A percentile compares a stretch with the other conserved stretches of the same genome.
Conservation (phyloP, 1,140 invertebrate species). For the Yoshiicerus persimilis region DNA sequence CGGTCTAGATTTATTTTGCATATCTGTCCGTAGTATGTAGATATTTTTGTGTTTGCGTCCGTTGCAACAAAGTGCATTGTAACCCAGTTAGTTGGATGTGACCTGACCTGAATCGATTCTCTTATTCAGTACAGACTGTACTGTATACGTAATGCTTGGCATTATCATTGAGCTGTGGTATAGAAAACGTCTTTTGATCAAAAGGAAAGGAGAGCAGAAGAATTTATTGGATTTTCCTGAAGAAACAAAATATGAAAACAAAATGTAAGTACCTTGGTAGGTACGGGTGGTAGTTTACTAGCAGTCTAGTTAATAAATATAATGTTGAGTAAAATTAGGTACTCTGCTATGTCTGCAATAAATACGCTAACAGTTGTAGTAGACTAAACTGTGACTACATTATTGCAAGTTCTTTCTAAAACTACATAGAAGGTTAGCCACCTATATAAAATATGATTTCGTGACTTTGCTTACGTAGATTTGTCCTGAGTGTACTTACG, state of each 20-base stretch:
- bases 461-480: not conserved
- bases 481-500: not conserved
- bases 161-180: not conserved
- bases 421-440: too few relatives aligned
- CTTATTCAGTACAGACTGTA: not conserved
- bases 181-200: not conserved
- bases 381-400: not conserved
- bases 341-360: not conserved
- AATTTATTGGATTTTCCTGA: not conserved
- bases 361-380: not conserved
- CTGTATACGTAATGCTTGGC: not conserved
- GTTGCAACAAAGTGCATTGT: not conserved
- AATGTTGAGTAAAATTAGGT: not conserved
- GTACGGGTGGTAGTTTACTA: not conserved
- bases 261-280: not conserved
- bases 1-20: not conserved
- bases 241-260: not conserved
- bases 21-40: not conserved
- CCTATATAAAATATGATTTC: not conserved
- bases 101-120: not conserved
- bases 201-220: not conserved
- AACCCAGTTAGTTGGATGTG: not conserved
- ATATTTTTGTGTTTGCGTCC: not conserved
- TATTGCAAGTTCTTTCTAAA: too few relatives aligned
- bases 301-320: not conserved